These are phyloP conservation scores for Atrichornis clamosus DNA, from an alignment of 2,113 vertebrate species.

Conservation along the genomic window DNA sequence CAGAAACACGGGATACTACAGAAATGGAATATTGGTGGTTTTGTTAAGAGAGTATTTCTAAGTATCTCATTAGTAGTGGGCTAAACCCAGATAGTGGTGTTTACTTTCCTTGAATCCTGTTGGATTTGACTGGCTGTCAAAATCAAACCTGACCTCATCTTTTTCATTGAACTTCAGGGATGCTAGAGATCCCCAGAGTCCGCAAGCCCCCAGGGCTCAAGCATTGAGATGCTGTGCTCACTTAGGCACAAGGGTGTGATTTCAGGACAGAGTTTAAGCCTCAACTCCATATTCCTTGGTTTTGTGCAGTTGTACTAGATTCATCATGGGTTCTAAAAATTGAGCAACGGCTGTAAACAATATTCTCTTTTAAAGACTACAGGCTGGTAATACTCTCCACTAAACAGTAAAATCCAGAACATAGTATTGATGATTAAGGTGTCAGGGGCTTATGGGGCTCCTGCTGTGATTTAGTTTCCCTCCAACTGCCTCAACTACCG, in stretches of 20 bases:
- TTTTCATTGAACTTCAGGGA: neutral
- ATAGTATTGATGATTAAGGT: conserved; percentile 77
- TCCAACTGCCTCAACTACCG: conserved; percentile 64
- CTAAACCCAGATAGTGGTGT: neutral
- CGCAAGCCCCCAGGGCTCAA: neutral
- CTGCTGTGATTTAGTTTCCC: conserved; percentile 79
- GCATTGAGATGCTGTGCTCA: neutral
- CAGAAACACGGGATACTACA: neutral
- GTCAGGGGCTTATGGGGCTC: conserved; percentile 64
- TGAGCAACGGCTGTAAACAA: conserved; percentile 36
- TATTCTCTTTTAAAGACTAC: conserved; percentile 54
- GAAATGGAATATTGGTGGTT: accelerated
- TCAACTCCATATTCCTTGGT: neutral
- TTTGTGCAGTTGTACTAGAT: neutral
- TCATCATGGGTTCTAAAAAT: conserved; percentile 27
- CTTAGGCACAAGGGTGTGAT: neutral
- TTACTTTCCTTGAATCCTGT: neutral
- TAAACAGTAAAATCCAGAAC: conserved; percentile 73
- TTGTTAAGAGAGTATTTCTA: neutral
- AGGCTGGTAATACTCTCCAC: conserved; percentile 73
- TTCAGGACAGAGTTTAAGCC: neutral
- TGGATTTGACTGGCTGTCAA: neutral
- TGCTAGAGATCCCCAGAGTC: neutral
- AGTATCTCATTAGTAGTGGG: neutral
- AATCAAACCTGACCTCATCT: neutral